Percentiles rank a stretch among this genome's conserved stretches.
These are phyloP conservation scores for Bradypodion ventrale DNA, from an alignment of 2,797 vertebrate genomes.

Conservation along the genomic window DNA sequence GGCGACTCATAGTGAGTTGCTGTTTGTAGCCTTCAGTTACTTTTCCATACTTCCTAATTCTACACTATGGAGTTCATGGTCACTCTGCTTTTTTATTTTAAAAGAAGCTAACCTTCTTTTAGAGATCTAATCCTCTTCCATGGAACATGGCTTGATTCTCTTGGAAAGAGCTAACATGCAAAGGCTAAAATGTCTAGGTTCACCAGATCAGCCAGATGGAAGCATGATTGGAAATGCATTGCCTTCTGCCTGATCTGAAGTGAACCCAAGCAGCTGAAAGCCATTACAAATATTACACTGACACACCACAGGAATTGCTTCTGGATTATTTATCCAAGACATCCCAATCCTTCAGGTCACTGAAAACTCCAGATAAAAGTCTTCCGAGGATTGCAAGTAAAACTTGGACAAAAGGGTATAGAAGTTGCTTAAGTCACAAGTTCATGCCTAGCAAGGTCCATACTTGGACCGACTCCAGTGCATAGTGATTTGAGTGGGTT, in stretches of 20 bases:
- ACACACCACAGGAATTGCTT: not conserved
- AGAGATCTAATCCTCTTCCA: not conserved
- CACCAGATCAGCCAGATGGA: not conserved
- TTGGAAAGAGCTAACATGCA: not conserved
- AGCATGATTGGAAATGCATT: not conserved
- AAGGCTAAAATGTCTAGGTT: not conserved
- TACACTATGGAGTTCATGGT: not conserved
- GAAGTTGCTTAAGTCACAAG: not conserved
- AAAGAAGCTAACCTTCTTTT: not conserved
- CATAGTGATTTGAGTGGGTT: not conserved
- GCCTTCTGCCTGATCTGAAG: conserved; percentile 5
- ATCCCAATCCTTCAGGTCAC: not conserved
- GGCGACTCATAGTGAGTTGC: not conserved
- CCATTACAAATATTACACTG: not conserved
- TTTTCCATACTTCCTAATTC: not conserved
- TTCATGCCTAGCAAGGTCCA: not conserved
- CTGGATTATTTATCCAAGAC: not conserved
- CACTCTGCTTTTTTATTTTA: not conserved
- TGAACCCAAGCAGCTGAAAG: not conserved
- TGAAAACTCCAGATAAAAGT: not conserved
- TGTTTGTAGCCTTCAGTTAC: not conserved
- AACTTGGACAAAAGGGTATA: not conserved
- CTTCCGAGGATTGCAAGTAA: not conserved
- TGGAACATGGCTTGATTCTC: not conserved
- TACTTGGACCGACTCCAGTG: not conserved